Conservation (phyloP, 2,888 invertebrate genomes). For the Ametastegia equiseti region DNA sequence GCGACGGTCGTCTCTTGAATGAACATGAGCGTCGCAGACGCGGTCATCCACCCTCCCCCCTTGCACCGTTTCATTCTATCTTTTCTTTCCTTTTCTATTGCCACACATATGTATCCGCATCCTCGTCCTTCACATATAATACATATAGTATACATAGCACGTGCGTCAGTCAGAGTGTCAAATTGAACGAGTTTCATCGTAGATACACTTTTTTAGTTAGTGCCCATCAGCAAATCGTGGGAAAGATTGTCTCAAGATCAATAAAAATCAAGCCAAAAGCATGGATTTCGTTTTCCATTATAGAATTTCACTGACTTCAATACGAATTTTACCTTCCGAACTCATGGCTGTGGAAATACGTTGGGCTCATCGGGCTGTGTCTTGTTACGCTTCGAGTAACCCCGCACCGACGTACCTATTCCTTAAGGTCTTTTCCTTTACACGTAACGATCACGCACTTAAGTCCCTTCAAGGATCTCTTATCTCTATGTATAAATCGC, state of each 20-base stretch:
- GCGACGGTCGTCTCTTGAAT: slow-evolving; percentile 36
- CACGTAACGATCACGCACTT: too few relatives aligned
- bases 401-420: neutral
- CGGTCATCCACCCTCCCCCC: slow-evolving; percentile 37
- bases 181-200: neutral
- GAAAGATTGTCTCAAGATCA: neutral
- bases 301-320: neutral
- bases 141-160: too few relatives aligned
- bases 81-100: neutral
- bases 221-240: neutral
- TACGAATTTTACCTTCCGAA: too few relatives aligned
- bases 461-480: neutral
- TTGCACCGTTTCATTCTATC: neutral
- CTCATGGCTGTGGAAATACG: slow-evolving; percentile 6
- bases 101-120: neutral
- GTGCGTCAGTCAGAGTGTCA: neutral
- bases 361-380: slow-evolving; percentile 28
- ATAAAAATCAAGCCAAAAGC: neutral
- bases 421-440: neutral
- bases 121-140: slow-evolving; percentile 2
- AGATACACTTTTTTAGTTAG: neutral
- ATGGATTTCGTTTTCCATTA: neutral
- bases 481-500: neutral
- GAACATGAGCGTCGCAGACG: slow-evolving; percentile 24
- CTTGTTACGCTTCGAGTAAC: slow-evolving; percentile 25